Percentiles rank a stretch among this genome's conserved stretches.
These are phyloP conservation scores for Eubasilissa regina DNA, from an alignment of 1,140 invertebrate genomes.

Conservation along the genomic window DNA sequence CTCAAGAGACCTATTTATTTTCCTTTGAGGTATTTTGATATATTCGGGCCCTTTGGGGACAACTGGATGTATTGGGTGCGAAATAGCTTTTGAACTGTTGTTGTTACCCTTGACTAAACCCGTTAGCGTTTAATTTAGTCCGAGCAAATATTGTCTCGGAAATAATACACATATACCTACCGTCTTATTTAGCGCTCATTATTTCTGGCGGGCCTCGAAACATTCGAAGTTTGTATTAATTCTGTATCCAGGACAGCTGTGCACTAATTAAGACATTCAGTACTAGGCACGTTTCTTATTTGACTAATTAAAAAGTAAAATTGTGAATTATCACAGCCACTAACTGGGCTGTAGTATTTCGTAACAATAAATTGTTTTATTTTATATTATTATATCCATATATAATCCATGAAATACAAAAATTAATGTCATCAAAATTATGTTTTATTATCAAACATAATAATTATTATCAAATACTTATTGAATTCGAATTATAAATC, in stretches of 20 bases:
- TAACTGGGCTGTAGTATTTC: no score
- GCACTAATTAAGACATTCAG: no score
- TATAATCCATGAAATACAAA: no score
- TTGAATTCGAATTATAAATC: no score
- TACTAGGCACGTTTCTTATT: no score
- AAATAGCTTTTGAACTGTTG: conserved; percentile 31
- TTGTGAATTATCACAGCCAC: no score
- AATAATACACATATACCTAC: conserved; percentile 7
- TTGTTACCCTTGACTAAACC: conserved; percentile 40
- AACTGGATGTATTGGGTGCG: conserved; percentile 36
- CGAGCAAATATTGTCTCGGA: conserved; percentile 32
- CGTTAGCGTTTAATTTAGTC: conserved; percentile 33
- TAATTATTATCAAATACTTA: no score
- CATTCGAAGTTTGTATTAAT: not conserved
- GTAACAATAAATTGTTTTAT: no score
- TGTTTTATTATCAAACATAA: no score
- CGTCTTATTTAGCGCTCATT: not conserved
- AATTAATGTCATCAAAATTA: no score
- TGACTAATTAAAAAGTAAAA: no score
- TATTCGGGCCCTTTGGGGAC: conserved; percentile 26
- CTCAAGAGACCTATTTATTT: conserved; percentile 1
- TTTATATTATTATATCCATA: no score
- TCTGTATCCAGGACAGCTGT: not conserved
- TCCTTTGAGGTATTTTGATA: conserved; percentile 10
- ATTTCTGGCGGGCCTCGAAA: not conserved